Evolutionary conservation across 2,888 invertebrate genomes (phyloP).

Genomic region (Scrobipalpa costella): DNA sequence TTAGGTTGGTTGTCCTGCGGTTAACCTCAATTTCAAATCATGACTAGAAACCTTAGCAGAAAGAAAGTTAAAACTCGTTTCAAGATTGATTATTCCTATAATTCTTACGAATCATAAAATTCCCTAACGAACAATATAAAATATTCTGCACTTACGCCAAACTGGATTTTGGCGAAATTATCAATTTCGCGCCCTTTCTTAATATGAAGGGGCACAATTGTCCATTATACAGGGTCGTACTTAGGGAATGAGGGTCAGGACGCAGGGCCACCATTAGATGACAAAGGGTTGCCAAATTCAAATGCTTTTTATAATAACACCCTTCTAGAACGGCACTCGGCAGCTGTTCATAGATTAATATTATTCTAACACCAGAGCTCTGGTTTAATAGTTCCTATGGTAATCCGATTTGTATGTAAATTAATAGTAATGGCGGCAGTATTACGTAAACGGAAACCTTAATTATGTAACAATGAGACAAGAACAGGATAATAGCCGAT

Average conservation of each 20-base stretch:
- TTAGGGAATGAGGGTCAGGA: conserved; percentile 59
- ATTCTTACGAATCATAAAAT: neutral
- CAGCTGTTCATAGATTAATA: conserved; percentile 70
- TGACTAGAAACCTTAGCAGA: neutral
- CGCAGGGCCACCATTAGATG: conserved; percentile 55
- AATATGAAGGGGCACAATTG: conserved; percentile 43
- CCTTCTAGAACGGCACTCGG: conserved; percentile 63
- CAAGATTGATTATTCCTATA: neutral
- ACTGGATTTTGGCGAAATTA: conserved; percentile 20
- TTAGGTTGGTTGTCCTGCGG: conserved; percentile 19
- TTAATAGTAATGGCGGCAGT: conserved; percentile 36
- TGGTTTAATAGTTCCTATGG: conserved; percentile 46
- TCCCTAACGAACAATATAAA: conserved; percentile 4
- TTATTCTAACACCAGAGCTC: conserved; percentile 63
- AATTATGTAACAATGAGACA: conserved; percentile 32
- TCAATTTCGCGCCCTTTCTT: conserved; percentile 28
- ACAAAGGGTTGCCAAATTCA: conserved; percentile 76
- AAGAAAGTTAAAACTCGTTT: neutral
- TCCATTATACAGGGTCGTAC: conserved; percentile 46
- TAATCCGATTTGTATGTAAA: conserved; percentile 64
- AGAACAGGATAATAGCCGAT: conserved; percentile 30
- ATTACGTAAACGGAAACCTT: conserved; percentile 34
- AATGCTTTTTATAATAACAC: conserved; percentile 62
- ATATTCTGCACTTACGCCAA: conserved; percentile 5
- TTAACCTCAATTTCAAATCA: neutral